phyloP scores from a whole-genome alignment of 2,797 vertebrate genomes.

The Sebastes variabilis region DNA sequence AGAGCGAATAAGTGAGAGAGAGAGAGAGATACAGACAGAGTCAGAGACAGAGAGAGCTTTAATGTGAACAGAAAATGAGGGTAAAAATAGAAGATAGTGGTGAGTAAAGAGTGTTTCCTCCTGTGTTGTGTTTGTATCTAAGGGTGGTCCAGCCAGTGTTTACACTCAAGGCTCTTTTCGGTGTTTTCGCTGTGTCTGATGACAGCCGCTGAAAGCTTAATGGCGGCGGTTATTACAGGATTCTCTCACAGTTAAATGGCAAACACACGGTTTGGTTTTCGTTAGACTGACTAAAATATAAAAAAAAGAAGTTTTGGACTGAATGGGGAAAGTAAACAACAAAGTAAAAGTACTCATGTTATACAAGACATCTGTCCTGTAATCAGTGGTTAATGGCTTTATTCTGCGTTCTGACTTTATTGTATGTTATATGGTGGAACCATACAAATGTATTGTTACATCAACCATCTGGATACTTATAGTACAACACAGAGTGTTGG shows the following conservation, averaged over 20 bases:
- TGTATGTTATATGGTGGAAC: neutral
- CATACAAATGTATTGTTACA: conserved; percentile 4
- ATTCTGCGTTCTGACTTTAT: neutral
- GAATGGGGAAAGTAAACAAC: neutral
- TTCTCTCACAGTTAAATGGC: conserved; percentile 16
- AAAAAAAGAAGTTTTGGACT: neutral
- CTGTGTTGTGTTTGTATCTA: neutral
- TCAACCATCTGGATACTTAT: conserved; percentile 22
- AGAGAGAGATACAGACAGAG: neutral
- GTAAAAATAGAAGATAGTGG: neutral
- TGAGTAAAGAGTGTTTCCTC: neutral
- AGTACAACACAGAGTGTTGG: neutral
- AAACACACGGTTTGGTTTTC: conserved; percentile 9
- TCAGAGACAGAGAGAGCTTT: neutral
- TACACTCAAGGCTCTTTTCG: conserved; percentile 15
- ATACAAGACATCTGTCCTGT: neutral
- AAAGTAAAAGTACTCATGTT: neutral
- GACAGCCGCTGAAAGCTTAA: conserved; percentile 55
- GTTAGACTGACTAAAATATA: neutral
- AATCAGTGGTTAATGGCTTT: neutral
- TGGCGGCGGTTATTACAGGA: conserved; percentile 24
- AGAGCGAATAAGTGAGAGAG: neutral
- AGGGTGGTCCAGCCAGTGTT: conserved; percentile 20
- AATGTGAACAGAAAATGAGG: neutral
- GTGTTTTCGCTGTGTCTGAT: conserved; percentile 33